Evolutionary conservation across 2,113 vertebrate genomes (phyloP).

Genomic region (Callocephalon fimbriatum): DNA sequence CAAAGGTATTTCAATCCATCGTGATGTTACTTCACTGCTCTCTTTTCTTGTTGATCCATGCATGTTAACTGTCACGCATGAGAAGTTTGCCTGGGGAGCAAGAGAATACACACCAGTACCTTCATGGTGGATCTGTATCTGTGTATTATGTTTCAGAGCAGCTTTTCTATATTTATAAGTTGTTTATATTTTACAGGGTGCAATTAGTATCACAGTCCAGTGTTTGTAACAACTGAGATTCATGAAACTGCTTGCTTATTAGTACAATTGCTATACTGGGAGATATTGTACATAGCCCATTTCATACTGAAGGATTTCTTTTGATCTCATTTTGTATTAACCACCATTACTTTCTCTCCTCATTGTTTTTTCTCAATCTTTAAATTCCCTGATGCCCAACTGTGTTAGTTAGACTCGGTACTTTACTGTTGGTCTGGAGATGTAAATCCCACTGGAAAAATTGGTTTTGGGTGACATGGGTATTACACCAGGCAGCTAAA

Average conservation of each 20-base stretch:
- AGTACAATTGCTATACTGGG: constrained; percentile 1
- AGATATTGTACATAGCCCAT: constrained; percentile 33
- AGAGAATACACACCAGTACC: not conserved
- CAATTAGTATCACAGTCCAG: not conserved
- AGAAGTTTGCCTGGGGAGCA: not conserved
- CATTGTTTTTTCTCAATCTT: constrained; percentile 2
- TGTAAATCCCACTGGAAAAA: not conserved
- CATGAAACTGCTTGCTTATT: not conserved
- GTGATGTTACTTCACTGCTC: not conserved
- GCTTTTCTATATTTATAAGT: not conserved
- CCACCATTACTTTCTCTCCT: not conserved
- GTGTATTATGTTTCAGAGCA: not conserved
- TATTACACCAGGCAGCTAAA: not conserved
- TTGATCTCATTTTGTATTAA: constrained; percentile 28
- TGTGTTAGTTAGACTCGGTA: not conserved
- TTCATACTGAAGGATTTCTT: constrained; percentile 15
- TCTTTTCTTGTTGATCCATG: not conserved
- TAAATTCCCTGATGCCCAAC: not conserved
- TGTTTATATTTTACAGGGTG: not conserved
- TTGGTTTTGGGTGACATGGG: not conserved
- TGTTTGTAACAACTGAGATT: not conserved
- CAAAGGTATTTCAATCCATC: not conserved
- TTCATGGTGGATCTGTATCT: not conserved
- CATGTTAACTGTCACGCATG: rapidly evolving
- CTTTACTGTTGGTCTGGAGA: not conserved